A percentile compares a stretch with the other conserved stretches of the same genome.
Evolutionary conservation across 2,888 invertebrate genomes (phyloP).

Genomic region (Hybos culiciformis): DNA sequence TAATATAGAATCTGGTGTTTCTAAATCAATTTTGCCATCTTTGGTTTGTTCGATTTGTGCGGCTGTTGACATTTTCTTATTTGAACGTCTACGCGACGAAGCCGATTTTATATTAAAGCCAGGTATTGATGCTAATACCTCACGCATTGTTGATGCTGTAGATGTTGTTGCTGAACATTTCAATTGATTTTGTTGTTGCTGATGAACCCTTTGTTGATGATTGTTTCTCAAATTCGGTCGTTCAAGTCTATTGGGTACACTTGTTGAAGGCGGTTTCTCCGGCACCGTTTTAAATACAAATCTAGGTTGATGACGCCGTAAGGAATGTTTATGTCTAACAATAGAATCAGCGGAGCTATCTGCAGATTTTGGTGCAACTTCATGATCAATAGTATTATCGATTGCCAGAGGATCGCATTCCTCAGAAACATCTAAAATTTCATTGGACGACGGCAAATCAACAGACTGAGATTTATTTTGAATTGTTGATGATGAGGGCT

Average conservation of each 20-base stretch:
- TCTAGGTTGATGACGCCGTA: conserved; percentile 52
- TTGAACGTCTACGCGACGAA: conserved; percentile 42
- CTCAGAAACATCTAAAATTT: conserved; percentile 11
- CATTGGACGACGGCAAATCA: conserved; percentile 6
- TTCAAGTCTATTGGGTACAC: conserved; percentile 6
- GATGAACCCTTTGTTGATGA: neutral
- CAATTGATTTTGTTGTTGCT: neutral
- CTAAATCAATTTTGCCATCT: conserved; percentile 88
- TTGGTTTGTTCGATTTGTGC: conserved; percentile 86
- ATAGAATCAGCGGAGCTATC: conserved; percentile 42
- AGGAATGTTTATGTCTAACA: conserved; percentile 60
- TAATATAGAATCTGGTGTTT: conserved; percentile 90
- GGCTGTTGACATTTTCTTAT: conserved; percentile 73
- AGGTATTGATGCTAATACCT: conserved; percentile 74
- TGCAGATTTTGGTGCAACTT: conserved; percentile 22
- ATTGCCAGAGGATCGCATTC: conserved; percentile 34
- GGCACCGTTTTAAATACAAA: conserved; percentile 73
- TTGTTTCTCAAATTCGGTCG: conserved; percentile 11
- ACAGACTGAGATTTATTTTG: conserved; percentile 14
- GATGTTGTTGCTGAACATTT: neutral
- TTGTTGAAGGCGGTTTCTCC: conserved; percentile 19
- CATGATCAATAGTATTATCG: conserved; percentile 1
- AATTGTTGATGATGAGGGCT: conserved; percentile 9
- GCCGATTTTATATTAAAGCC: conserved; percentile 75
- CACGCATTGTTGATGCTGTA: conserved; percentile 68